Percentiles rank a stretch among this genome's conserved stretches.
phyloP scores from a whole-genome alignment of 92 coral and sea anemone species.

The Metridium senile region DNA sequence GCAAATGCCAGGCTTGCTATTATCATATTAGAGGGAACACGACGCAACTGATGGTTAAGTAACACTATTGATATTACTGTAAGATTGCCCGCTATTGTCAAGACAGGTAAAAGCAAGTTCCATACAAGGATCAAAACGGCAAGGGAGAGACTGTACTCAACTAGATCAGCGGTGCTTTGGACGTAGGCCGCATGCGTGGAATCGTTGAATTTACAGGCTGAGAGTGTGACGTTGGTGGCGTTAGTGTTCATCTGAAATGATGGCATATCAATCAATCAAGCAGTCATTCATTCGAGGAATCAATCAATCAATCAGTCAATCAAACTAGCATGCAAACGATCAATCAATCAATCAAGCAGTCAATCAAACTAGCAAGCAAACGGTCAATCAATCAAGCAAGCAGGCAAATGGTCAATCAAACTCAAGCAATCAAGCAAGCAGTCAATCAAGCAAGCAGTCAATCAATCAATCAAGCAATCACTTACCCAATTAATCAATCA shows the following conservation, averaged over 20 bases:
- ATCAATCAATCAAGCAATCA: too few species aligned
- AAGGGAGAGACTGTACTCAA: neutral
- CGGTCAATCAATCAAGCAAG: too few species aligned
- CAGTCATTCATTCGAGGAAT: too few species aligned
- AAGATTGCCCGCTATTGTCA: slow-evolving; percentile 11
- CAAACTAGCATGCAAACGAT: too few species aligned
- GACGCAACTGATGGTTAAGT: neutral
- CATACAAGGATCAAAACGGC: neutral
- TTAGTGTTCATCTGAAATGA: neutral
- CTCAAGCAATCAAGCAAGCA: too few species aligned
- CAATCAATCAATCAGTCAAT: too few species aligned
- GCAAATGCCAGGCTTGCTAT: slow-evolving; percentile 6
- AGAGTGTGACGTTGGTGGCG: neutral
- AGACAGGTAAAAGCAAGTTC: neutral
- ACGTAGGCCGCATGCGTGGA: neutral
- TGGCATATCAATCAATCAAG: too few species aligned
- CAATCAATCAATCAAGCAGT: too few species aligned
- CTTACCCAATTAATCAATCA: too few species aligned
- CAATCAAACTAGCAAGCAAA: too few species aligned
- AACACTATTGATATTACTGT: neutral
- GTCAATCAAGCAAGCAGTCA: too few species aligned
- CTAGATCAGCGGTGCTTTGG: neutral
- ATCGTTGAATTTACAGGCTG: neutral
- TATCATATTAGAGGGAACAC: slow-evolving; percentile 8
- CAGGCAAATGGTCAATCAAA: too few species aligned